These are phyloP conservation scores for Linnaemya vulpina DNA, from an alignment of 2,888 invertebrate genomes.

Conservation along the genomic window DNA sequence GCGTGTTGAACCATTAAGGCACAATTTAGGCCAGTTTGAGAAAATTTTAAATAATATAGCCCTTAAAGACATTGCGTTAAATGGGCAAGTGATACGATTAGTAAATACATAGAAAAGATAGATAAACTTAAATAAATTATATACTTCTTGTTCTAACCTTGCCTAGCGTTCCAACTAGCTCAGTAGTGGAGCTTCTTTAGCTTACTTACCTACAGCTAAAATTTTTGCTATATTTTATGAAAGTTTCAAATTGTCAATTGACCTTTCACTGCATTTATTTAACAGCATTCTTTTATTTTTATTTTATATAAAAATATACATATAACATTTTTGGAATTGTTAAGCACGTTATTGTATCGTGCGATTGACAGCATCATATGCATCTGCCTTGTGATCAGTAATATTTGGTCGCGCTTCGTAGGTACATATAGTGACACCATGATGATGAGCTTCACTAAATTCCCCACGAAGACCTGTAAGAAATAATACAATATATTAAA, in stretches of 20 bases:
- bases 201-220: too few relatives aligned
- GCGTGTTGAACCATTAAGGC: neutral
- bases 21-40: neutral
- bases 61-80: too few relatives aligned
- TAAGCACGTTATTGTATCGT: conserved; percentile 82
- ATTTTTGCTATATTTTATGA: too few relatives aligned
- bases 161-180: too few relatives aligned
- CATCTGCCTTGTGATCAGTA: conserved; percentile 91
- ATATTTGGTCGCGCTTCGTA: conserved; percentile 94
- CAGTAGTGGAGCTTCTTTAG: too few relatives aligned
- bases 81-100: too few relatives aligned
- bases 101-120: too few relatives aligned
- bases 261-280: neutral
- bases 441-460: conserved; percentile 91
- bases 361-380: conserved; percentile 86
- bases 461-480: conserved; percentile 90
- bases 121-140: too few relatives aligned
- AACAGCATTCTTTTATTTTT: neutral
- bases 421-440: conserved; percentile 95
- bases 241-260: neutral
- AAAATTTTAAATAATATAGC: too few relatives aligned
- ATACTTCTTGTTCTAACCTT: too few relatives aligned
- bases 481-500: neutral
- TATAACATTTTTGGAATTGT: too few relatives aligned
- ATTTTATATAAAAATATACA: neutral